Evolutionary conservation across 2,888 invertebrate genomes (phyloP).

Genomic region (Bellardia pandia): DNA sequence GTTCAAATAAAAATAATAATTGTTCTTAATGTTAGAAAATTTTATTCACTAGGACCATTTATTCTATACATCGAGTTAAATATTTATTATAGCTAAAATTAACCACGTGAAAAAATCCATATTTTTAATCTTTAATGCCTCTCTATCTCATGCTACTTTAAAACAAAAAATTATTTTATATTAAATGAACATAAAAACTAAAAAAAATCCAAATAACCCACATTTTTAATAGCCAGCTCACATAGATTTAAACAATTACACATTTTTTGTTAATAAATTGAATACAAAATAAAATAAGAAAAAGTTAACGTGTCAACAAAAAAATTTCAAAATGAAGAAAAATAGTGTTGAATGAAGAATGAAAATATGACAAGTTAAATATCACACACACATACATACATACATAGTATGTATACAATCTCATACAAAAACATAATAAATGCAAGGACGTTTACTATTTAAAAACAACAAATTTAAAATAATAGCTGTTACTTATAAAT

Average conservation of each 20-base stretch:
- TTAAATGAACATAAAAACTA: too few species aligned
- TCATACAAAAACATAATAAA: background rate
- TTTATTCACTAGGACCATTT: too few species aligned
- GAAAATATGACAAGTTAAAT: slow-evolving; percentile 13
- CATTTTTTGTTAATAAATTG: slow-evolving; percentile 24
- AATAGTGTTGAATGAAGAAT: slow-evolving; percentile 20
- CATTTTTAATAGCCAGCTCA: background rate
- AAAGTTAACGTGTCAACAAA: slow-evolving; percentile 66
- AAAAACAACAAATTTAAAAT: background rate
- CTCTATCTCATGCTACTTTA: too few species aligned
- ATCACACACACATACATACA: slow-evolving; percentile 2
- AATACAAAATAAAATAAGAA: slow-evolving; percentile 35
- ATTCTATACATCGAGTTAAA: too few species aligned
- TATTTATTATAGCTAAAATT: too few species aligned
- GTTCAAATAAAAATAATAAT: too few species aligned
- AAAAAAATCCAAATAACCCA: background rate
- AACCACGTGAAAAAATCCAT: too few species aligned
- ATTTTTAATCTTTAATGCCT: too few species aligned
- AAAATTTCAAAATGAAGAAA: slow-evolving; percentile 28
- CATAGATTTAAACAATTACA: slow-evolving; percentile 30
- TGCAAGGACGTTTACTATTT: background rate
- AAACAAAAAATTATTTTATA: too few species aligned
- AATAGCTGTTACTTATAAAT: background rate
- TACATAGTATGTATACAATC: too few species aligned
- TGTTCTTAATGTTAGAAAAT: too few species aligned